Percentiles rank a stretch among this genome's conserved stretches.
Conservation (phyloP, 2,113 vertebrate species). For the Vimba vimba region DNA sequence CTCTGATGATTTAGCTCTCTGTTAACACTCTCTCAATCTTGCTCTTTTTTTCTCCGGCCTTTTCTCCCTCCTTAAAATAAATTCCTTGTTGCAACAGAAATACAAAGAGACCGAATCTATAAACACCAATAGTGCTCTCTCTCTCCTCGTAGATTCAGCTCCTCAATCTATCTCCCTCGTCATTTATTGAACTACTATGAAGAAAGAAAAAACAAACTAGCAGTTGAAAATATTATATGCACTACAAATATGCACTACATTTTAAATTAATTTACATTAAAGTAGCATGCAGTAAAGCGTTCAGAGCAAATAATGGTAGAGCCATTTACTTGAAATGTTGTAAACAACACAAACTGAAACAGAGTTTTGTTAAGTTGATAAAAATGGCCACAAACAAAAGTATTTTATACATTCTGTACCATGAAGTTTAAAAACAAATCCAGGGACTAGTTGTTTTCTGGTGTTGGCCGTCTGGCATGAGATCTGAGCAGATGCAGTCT, state of each 20-base stretch:
- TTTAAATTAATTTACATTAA: neutral
- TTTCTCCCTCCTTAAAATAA: neutral
- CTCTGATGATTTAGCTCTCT: neutral
- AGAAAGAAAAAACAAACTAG: neutral
- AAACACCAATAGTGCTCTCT: neutral
- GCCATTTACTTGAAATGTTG: neutral
- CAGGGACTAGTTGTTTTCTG: slow-evolving; percentile 7
- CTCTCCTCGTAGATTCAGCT: neutral
- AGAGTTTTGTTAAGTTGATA: neutral
- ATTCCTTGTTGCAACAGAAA: slow-evolving; percentile 17
- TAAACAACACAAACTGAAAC: neutral
- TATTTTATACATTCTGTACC: neutral
- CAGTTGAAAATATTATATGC: neutral
- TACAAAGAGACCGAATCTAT: slow-evolving; percentile 25
- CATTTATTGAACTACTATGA: neutral
- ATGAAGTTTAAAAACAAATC: neutral
- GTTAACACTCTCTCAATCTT: neutral
- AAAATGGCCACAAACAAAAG: neutral
- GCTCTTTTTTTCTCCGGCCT: neutral
- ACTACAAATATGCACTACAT: neutral
- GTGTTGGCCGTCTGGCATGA: neutral
- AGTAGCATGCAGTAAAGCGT: neutral
- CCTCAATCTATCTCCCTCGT: neutral
- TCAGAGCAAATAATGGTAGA: neutral
- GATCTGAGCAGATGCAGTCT: neutral